phyloP scores from a whole-genome alignment of 2,888 invertebrate species.

The Heliconius ismenius region DNA sequence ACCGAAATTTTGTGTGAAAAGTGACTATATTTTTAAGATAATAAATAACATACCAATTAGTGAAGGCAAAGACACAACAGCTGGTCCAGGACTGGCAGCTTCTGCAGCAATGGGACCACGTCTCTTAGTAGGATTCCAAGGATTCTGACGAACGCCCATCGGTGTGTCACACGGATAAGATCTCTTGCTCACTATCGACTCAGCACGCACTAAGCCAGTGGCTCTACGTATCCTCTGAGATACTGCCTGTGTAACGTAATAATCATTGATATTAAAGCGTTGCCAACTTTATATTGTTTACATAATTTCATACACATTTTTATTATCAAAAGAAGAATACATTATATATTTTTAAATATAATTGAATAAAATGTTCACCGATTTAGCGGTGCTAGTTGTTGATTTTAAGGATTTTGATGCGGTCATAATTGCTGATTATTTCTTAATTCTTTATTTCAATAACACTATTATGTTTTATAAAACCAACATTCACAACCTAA shows the following conservation, averaged over 20 bases:
- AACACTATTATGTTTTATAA: not conserved
- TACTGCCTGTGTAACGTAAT: conserved; percentile 28
- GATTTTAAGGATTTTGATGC: conserved; percentile 51
- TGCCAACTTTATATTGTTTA: not conserved
- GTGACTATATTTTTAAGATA: not conserved
- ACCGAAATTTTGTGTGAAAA: not conserved
- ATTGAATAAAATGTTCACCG: conserved; percentile 47
- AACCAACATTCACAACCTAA: conserved; percentile 3
- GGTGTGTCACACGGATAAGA: conserved; percentile 58
- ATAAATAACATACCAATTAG: conserved; percentile 84
- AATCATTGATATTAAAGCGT: not conserved
- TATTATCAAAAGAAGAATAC: too few species aligned
- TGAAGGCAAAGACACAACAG: conserved; percentile 90
- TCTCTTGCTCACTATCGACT: conserved; percentile 55
- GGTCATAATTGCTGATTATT: conserved; percentile 32
- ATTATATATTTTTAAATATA: too few species aligned
- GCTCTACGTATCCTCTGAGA: conserved; percentile 32
- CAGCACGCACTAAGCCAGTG: conserved; percentile 47
- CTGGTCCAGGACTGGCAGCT: conserved; percentile 92
- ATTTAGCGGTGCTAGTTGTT: conserved; percentile 50
- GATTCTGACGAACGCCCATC: conserved; percentile 89
- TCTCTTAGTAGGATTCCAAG: conserved; percentile 94
- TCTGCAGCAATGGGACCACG: conserved; percentile 95
- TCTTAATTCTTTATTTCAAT: not conserved
- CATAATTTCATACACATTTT: too few species aligned